phyloP scores from a whole-genome alignment of 2,888 invertebrate genomes.

The Melinaea marsaeus region DNA sequence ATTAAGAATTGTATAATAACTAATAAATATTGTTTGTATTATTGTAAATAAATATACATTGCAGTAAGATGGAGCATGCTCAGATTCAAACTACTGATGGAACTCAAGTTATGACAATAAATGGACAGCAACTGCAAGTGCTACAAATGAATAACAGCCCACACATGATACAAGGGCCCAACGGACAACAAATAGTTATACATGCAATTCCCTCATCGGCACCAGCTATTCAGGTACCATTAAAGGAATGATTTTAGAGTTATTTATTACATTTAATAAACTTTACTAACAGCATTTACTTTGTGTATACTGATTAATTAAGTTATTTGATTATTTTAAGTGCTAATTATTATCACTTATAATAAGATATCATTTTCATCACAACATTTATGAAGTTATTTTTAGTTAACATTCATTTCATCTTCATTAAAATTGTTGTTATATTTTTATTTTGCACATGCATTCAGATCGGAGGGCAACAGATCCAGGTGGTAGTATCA shows the following conservation, averaged over 20 bases:
- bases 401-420: conserved; percentile 12
- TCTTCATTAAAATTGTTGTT: conserved; percentile 14
- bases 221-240: conserved; percentile 77
- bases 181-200: conserved; percentile 84
- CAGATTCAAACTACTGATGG: conserved; percentile 79
- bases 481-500: conserved; percentile 71
- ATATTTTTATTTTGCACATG: conserved; percentile 43
- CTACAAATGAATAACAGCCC: conserved; percentile 73
- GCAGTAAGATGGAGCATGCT: conserved; percentile 74
- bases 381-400: too few relatives aligned
- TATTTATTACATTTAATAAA: too few relatives aligned
- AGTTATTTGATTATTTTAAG: too few relatives aligned
- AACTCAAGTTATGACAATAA: conserved; percentile 80
- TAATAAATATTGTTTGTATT: too few relatives aligned
- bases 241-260: too few relatives aligned
- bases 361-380: too few relatives aligned
- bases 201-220: conserved; percentile 80
- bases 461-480: conserved; percentile 67
- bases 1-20: too few relatives aligned
- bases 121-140: conserved; percentile 80
- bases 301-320: too few relatives aligned
- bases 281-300: too few relatives aligned
- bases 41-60: conserved; percentile 17
- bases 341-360: too few relatives aligned
- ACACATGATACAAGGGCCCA: conserved; percentile 81